phyloP scores from a whole-genome alignment of 2,888 invertebrate genomes.

The Mimumesa dahlbomi region DNA sequence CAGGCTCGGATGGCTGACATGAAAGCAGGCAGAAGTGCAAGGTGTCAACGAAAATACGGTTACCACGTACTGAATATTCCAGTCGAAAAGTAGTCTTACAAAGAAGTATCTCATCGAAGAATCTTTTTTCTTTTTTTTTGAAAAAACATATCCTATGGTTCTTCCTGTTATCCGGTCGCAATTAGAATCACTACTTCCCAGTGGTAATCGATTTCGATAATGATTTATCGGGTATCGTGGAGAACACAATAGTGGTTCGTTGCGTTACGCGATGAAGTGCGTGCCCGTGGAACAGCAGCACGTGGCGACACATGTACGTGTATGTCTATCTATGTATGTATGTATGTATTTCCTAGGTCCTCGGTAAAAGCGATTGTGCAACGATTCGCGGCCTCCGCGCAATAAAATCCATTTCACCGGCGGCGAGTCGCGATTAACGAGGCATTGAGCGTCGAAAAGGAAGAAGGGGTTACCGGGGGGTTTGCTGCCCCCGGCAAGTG shows the following conservation, averaged over 20 bases:
- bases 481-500: constrained; percentile 22
- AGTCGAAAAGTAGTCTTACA: too few species aligned
- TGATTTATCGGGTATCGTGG: too few species aligned
- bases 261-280: constrained; percentile 18
- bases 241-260: too few species aligned
- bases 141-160: too few species aligned
- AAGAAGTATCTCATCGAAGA: too few species aligned
- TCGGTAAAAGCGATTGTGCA: constrained; percentile 34
- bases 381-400: constrained; percentile 19
- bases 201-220: too few species aligned
- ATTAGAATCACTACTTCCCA: too few species aligned
- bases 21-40: constrained; percentile 38
- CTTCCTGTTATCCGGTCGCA: too few species aligned
- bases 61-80: too few species aligned
- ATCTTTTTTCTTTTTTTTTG: too few species aligned
- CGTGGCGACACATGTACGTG: constrained; percentile 16
- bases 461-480: background rate
- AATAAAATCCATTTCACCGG: constrained; percentile 55
- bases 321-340: too few species aligned
- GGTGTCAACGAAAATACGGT: constrained; percentile 29
- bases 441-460: constrained; percentile 47
- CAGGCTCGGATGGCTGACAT: constrained; percentile 19
- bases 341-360: constrained; percentile 25
- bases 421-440: constrained; percentile 57
- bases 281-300: constrained; percentile 7